phyloP scores from a whole-genome alignment of 2,797 vertebrate genomes.

The Chelon auratus region DNA sequence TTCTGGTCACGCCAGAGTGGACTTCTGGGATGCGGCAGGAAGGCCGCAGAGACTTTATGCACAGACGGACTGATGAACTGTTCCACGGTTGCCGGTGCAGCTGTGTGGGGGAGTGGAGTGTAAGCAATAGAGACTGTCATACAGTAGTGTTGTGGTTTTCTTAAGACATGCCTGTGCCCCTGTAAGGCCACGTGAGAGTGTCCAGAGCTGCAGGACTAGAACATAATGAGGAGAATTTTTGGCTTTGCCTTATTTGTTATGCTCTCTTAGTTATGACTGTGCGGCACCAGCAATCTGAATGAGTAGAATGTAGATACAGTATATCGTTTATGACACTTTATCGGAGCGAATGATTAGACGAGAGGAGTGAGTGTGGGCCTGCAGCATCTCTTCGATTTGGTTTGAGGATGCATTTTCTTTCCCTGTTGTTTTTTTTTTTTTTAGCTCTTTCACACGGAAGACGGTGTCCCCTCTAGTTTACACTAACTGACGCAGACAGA shows the following conservation, averaged over 20 bases:
- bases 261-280: constrained; percentile 79
- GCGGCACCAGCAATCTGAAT: constrained; percentile 85
- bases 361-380: constrained; percentile 46
- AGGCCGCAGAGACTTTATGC: constrained; percentile 46
- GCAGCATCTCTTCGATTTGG: constrained; percentile 54
- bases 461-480: constrained; percentile 57
- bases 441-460: constrained; percentile 46
- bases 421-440: not conserved
- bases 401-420: constrained; percentile 59
- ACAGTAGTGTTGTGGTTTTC: constrained; percentile 59
- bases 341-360: constrained; percentile 61
- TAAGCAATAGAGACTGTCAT: constrained; percentile 73
- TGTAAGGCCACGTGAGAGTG: constrained; percentile 18
- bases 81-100: constrained; percentile 27
- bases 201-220: constrained; percentile 56
- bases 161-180: constrained; percentile 35
- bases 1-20: constrained; percentile 58
- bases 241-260: constrained; percentile 86
- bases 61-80: constrained; percentile 52
- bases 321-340: constrained; percentile 76
- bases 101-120: constrained; percentile 55
- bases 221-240: constrained; percentile 64
- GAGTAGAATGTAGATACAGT: constrained; percentile 82
- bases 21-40: constrained; percentile 37
- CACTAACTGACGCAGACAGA: constrained; percentile 40